phyloP scores from a whole-genome alignment of 2,797 vertebrate genomes.

The Cuniculus paca region DNA sequence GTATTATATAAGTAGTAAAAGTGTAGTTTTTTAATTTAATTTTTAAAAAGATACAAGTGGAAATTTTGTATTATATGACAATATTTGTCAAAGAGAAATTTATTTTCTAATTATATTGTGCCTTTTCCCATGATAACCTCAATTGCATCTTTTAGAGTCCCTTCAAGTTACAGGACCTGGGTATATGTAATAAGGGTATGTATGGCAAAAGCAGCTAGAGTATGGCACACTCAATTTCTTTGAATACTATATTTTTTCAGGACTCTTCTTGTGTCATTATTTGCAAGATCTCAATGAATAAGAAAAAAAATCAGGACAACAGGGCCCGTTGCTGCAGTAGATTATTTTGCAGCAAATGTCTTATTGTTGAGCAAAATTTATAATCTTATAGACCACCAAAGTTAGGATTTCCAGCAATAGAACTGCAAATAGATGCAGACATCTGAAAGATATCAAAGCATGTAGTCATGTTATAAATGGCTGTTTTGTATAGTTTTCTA shows the following conservation, averaged over 20 bases:
- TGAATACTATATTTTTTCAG: not conserved
- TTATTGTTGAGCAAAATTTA: slow-evolving; percentile 46
- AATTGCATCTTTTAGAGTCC: not conserved
- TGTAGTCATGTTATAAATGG: not conserved
- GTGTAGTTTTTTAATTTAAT: not conserved
- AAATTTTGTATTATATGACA: not conserved
- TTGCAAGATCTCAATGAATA: slow-evolving; percentile 18
- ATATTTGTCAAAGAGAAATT: not conserved
- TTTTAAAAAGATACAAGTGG: not conserved
- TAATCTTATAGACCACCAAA: not conserved
- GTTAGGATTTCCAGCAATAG: slow-evolving; percentile 35
- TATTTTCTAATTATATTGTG: not conserved
- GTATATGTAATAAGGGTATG: accelerated
- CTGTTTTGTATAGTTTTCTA: slow-evolving; percentile 47
- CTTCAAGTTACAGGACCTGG: not conserved
- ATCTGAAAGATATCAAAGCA: slow-evolving; percentile 53
- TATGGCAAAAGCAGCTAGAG: accelerated
- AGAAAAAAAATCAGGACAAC: not conserved
- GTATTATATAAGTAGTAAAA: not conserved
- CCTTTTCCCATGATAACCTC: not conserved
- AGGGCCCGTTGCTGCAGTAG: not conserved
- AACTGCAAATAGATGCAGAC: slow-evolving; percentile 20
- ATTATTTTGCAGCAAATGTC: not conserved
- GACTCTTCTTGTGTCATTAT: not conserved
- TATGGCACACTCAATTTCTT: not conserved